These are phyloP conservation scores for Blennius ocellaris DNA, from an alignment of 2,113 vertebrate species.

Conservation along the genomic window DNA sequence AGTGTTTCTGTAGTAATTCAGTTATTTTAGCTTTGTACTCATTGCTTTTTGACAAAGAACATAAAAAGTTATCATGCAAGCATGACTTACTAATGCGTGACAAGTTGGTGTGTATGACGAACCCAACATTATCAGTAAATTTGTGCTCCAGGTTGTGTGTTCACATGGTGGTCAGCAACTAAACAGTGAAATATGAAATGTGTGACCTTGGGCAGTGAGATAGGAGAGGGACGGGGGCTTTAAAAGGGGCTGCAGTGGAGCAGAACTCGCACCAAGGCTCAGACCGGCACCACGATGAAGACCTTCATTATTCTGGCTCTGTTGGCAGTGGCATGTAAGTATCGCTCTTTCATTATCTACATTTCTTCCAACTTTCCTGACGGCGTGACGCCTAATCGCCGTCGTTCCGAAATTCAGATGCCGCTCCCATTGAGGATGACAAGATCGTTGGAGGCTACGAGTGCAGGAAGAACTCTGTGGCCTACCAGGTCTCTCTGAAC, in stretches of 20 bases:
- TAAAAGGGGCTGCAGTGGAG: constrained; percentile 28
- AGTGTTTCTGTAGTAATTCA: too few relatives aligned
- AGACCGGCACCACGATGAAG: constrained; percentile 67
- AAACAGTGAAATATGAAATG: not conserved
- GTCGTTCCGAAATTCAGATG: constrained; percentile 55
- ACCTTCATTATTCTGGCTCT: constrained; percentile 78
- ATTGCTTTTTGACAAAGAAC: too few relatives aligned
- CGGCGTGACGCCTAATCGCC: too few relatives aligned
- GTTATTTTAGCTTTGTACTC: too few relatives aligned
- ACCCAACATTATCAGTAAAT: not conserved
- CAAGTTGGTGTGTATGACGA: not conserved
- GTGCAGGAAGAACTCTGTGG: constrained; percentile 76
- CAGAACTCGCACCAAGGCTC: constrained; percentile 11
- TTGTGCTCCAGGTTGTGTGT: constrained; percentile 43
- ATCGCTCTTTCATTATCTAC: not conserved
- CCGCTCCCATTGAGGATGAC: constrained; percentile 82
- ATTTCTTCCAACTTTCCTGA: too few relatives aligned
- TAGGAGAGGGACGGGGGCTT: constrained; percentile 15
- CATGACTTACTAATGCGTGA: too few relatives aligned
- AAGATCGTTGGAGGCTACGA: constrained; percentile 89
- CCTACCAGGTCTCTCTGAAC: constrained; percentile 87
- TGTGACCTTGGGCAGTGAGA: constrained; percentile 30
- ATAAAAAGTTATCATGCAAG: too few relatives aligned
- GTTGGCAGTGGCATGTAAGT: constrained; percentile 77
- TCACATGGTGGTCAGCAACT: constrained; percentile 13